These are phyloP conservation scores for Bufotes viridis DNA, from an alignment of 2,797 vertebrate genomes.

Conservation along the genomic window DNA sequence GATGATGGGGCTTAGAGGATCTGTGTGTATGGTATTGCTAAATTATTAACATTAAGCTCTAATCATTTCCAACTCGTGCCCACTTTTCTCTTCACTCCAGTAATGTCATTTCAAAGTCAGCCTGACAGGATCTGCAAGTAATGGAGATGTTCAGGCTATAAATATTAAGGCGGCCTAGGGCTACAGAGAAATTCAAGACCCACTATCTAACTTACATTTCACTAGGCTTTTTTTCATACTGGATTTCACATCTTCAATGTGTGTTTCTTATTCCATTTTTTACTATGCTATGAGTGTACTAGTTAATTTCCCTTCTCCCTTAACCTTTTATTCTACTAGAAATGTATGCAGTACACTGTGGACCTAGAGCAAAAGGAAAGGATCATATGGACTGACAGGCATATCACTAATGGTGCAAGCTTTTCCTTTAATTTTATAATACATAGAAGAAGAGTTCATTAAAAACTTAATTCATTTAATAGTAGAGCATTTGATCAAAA, in stretches of 20 bases:
- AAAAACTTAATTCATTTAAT: neutral
- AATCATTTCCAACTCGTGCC: slow-evolving; percentile 61
- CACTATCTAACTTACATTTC: slow-evolving; percentile 57
- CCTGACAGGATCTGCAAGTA: slow-evolving; percentile 59
- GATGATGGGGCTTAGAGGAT: slow-evolving; percentile 48
- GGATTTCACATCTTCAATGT: slow-evolving; percentile 51
- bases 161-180: slow-evolving; percentile 62
- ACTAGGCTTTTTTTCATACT: slow-evolving; percentile 48
- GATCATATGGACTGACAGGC: slow-evolving; percentile 25
- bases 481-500: neutral
- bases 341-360: slow-evolving; percentile 27
- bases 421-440: neutral
- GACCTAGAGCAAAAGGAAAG: neutral
- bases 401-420: slow-evolving; percentile 27
- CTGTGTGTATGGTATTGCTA: slow-evolving; percentile 57
- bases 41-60: slow-evolving; percentile 62
- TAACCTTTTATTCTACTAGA: slow-evolving; percentile 43
- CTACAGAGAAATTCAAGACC: slow-evolving; percentile 56
- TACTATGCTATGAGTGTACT: slow-evolving; percentile 30
- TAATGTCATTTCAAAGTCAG: slow-evolving; percentile 64
- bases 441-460: neutral
- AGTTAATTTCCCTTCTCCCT: slow-evolving; percentile 12
- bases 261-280: slow-evolving; percentile 54
- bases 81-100: slow-evolving; percentile 62
- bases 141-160: slow-evolving; percentile 62